Conservation (phyloP, 2,888 invertebrate genomes). For the Dolomedes plantarius region DNA sequence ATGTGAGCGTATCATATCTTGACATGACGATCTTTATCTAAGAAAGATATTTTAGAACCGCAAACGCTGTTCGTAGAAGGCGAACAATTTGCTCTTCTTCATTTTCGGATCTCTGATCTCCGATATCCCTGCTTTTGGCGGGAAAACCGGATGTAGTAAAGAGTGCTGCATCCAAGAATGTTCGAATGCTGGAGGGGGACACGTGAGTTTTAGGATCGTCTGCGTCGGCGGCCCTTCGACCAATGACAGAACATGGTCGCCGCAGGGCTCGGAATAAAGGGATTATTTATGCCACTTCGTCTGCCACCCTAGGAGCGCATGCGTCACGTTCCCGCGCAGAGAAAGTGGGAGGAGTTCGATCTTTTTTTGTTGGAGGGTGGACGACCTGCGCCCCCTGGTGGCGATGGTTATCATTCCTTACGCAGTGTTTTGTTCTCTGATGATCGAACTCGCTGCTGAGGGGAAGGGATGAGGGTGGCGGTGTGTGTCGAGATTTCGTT, state of each 20-base stretch:
- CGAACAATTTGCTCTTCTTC: no score
- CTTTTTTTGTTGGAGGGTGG: constrained; percentile 26
- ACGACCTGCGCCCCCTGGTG: constrained; percentile 50
- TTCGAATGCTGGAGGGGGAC: constrained; percentile 19
- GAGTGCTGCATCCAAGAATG: constrained; percentile 6
- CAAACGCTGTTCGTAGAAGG: no score
- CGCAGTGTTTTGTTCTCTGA: constrained; percentile 6
- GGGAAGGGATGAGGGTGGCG: not conserved
- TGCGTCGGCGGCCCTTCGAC: constrained; percentile 65
- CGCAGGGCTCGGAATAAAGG: constrained; percentile 69
- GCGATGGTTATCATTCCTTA: constrained; percentile 21
- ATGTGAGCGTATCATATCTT: no score
- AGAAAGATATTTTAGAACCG: no score
- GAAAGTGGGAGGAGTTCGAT: constrained; percentile 69
- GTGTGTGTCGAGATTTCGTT: constrained; percentile 5
- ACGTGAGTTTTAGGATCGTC: constrained; percentile 54
- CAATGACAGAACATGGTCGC: constrained; percentile 66
- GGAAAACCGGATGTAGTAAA: constrained; percentile 11
- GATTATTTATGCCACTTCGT: constrained; percentile 70
- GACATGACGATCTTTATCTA: no score
- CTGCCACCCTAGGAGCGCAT: constrained; percentile 36
- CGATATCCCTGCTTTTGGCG: no score
- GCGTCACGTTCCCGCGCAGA: constrained; percentile 38
- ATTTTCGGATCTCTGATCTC: no score
- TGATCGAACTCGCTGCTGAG: not conserved